phyloP scores from a whole-genome alignment of 2,113 vertebrate species.

The Tragelaphus strepsiceros region DNA sequence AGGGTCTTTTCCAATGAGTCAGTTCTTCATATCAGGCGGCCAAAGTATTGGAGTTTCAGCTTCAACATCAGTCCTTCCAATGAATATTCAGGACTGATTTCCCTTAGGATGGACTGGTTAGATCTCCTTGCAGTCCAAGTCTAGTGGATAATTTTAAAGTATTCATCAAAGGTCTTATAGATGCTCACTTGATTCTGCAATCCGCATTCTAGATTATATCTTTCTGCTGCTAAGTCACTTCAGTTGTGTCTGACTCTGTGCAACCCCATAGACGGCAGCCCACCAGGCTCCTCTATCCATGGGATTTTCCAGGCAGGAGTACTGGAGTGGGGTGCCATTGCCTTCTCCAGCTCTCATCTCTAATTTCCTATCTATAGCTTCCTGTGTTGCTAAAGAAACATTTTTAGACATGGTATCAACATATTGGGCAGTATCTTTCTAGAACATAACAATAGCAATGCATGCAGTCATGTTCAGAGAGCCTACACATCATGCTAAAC shows the following conservation, averaged over 20 bases:
- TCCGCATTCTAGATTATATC: neutral
- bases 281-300: no score
- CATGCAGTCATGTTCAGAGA: neutral
- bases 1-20: neutral
- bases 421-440: neutral
- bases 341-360: no score
- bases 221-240: neutral
- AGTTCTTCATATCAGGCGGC: neutral
- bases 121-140: neutral
- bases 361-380: no score
- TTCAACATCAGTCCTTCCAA: neutral
- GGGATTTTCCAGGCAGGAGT: no score
- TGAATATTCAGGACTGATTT: neutral
- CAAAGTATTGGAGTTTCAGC: neutral
- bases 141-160: neutral
- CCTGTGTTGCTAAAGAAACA: no score
- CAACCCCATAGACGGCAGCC: no score
- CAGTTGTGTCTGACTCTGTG: no score
- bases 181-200: neutral
- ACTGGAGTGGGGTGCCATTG: no score
- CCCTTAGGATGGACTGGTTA: neutral
- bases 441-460: neutral
- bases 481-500: neutral
- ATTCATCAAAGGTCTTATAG: neutral
- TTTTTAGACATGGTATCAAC: no score